phyloP scores from a whole-genome alignment of 1,140 invertebrate species.

The Monomorium pharaonis region DNA sequence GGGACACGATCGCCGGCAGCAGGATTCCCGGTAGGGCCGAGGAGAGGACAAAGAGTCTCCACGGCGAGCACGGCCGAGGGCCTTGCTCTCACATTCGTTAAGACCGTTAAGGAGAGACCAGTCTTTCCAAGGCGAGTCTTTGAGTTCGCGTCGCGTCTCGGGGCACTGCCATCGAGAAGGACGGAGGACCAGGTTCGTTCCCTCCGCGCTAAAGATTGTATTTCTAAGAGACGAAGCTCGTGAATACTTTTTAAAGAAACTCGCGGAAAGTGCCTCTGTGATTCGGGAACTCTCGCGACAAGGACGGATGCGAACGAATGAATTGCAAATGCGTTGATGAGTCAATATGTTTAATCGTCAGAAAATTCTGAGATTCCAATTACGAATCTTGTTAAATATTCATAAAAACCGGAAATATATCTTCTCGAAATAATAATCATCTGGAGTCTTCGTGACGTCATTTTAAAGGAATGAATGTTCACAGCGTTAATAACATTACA shows the following conservation, averaged over 20 bases:
- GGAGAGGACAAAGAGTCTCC: constrained; percentile 49
- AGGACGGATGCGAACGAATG: not conserved
- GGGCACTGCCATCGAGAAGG: constrained; percentile 11
- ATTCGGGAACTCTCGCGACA: not conserved
- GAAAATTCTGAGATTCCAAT: not conserved
- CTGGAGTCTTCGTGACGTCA: not conserved
- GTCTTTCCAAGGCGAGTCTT: constrained; percentile 59
- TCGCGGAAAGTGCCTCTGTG: not conserved
- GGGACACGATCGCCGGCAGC: constrained; percentile 43
- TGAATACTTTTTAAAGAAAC: constrained; percentile 17
- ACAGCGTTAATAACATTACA: not conserved
- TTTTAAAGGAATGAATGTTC: not conserved
- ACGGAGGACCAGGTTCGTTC: not conserved
- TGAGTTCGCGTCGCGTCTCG: constrained; percentile 37
- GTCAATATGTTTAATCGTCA: constrained; percentile 3
- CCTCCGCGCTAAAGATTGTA: not conserved
- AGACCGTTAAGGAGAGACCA: constrained; percentile 81
- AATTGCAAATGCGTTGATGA: not conserved
- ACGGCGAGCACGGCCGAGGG: constrained; percentile 11
- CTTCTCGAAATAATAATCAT: not conserved
- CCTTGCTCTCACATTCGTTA: constrained; percentile 76
- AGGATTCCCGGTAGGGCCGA: constrained; percentile 50
- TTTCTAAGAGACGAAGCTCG: constrained; percentile 24
- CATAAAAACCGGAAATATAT: not conserved
- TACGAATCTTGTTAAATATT: not conserved